Conservation (phyloP, 2,113 vertebrate genomes). For the zebrafish (Danio rerio) region GRCz12tu NC_133192.1:51031001-51031500, state of each 20-base stretch:
- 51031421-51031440: too few relatives aligned
- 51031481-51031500: too few relatives aligned
- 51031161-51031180: slow-evolving; percentile 61
- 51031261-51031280: slow-evolving; percentile 59
- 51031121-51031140: slow-evolving; percentile 54
- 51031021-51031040: slow-evolving; percentile 20
- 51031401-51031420: too few relatives aligned
- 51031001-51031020: background rate
- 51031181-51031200: slow-evolving; percentile 66
- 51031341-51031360: slow-evolving; percentile 3
- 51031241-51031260: slow-evolving; percentile 64
- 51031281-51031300: slow-evolving; percentile 42
- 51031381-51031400: background rate
- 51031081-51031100: slow-evolving; percentile 55
- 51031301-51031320: slow-evolving; percentile 40
- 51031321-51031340: slow-evolving; percentile 10
- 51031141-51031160: slow-evolving; percentile 62
- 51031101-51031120: slow-evolving; percentile 62
- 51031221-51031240: slow-evolving; percentile 69
- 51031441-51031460: too few relatives aligned
- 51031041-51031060: slow-evolving; percentile 38
- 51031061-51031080: slow-evolving; percentile 26
- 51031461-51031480: too few relatives aligned
- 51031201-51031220: slow-evolving; percentile 62
- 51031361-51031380: slow-evolving; percentile 8